These are phyloP conservation scores for Eubasilissa regina DNA, from an alignment of 1,140 invertebrate genomes.

Conservation along the genomic window DNA sequence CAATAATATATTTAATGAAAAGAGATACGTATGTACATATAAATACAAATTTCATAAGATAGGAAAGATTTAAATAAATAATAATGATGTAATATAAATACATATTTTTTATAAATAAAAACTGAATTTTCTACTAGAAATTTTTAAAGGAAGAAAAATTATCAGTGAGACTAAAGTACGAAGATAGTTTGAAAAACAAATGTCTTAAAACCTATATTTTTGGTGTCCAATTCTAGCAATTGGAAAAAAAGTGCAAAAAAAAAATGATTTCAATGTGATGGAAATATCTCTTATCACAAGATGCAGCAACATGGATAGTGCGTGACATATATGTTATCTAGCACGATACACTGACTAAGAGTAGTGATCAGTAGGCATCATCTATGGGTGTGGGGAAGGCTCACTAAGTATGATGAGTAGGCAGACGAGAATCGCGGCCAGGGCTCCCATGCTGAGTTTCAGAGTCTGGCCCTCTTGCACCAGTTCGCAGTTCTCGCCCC, in stretches of 20 bases:
- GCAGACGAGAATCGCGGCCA: constrained; percentile 94
- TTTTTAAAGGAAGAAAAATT: no score
- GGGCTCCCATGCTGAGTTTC: constrained; percentile 93
- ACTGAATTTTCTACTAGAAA: no score
- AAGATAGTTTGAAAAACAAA: no score
- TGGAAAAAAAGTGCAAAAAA: constrained; percentile 1
- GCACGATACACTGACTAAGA: constrained; percentile 22
- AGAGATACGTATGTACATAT: no score
- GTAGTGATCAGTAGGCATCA: not conserved
- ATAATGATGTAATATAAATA: no score
- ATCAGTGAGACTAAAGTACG: no score
- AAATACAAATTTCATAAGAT: no score
- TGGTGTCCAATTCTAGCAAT: not conserved
- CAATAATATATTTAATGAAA: no score
- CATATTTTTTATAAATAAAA: no score
- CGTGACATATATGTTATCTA: constrained; percentile 3
- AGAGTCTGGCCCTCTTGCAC: constrained; percentile 93
- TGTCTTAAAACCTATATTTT: no score
- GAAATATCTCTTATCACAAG: not conserved
- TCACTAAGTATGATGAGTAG: constrained; percentile 95
- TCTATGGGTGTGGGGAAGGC: constrained; percentile 60
- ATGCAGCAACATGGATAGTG: not conserved
- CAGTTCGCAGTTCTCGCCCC: constrained; percentile 94
- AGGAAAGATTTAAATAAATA: no score
- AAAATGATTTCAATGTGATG: not conserved